Evolutionary conservation across 2,888 invertebrate genomes (phyloP).

Genomic region (Deilephila elpenor): DNA sequence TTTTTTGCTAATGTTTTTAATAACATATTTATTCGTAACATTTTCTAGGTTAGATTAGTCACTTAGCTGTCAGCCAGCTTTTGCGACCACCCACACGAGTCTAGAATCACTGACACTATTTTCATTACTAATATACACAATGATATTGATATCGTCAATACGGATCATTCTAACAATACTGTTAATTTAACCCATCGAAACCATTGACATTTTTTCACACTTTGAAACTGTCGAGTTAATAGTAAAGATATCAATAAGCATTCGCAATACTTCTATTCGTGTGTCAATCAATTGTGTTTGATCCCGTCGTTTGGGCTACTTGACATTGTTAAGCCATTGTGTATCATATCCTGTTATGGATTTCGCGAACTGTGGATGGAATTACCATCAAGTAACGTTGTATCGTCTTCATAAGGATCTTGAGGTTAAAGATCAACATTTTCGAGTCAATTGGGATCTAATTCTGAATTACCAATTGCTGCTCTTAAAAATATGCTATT

Average conservation of each 20-base stretch:
- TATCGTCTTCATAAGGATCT: too few species aligned
- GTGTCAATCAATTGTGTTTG: slow-evolving; percentile 35
- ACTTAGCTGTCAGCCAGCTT: too few species aligned
- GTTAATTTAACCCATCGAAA: slow-evolving; percentile 3
- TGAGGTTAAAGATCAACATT: too few species aligned
- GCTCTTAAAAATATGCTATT: too few species aligned
- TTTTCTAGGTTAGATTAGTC: too few species aligned
- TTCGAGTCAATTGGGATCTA: too few species aligned
- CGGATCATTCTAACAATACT: neutral
- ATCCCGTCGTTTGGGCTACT: slow-evolving; percentile 30
- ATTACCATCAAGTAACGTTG: too few species aligned
- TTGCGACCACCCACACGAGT: neutral
- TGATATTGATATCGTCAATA: neutral
- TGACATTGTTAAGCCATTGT: slow-evolving; percentile 33
- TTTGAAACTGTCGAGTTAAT: neutral
- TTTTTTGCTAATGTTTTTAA: too few species aligned
- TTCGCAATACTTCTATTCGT: slow-evolving; percentile 33
- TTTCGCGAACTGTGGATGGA: neutral
- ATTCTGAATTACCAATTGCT: too few species aligned
- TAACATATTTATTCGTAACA: too few species aligned
- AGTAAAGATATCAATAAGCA: slow-evolving; percentile 28
- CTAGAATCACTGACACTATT: neutral
- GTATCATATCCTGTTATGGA: slow-evolving; percentile 18
- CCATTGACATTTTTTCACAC: neutral
- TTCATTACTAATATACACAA: neutral